Conservation (phyloP, 2,113 vertebrate species). For the Bungarus multicinctus region DNA sequence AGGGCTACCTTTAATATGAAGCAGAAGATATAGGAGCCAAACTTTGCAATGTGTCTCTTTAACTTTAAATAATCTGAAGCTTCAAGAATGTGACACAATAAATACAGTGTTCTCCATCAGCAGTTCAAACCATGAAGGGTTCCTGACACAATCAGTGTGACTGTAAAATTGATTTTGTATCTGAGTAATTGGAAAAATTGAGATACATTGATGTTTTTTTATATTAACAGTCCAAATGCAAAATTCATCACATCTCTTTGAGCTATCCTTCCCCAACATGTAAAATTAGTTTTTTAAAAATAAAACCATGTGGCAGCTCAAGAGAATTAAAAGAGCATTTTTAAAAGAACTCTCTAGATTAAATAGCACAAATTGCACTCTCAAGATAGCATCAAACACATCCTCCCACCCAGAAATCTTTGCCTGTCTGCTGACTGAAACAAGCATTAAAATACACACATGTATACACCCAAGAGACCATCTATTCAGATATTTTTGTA, state of each 20-base stretch:
- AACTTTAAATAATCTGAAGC: not conserved
- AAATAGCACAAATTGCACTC: not conserved
- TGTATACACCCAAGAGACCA: not conserved
- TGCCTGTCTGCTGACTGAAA: not conserved
- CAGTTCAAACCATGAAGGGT: not conserved
- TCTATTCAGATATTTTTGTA: not conserved
- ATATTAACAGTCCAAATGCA: constrained; percentile 4
- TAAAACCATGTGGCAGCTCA: not conserved
- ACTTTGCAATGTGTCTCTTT: not conserved
- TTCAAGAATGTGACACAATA: not conserved
- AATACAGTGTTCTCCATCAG: not conserved
- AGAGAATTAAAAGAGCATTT: constrained; percentile 4
- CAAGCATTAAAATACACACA: not conserved
- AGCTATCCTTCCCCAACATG: not conserved
- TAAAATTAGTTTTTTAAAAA: not conserved
- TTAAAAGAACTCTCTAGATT: not conserved
- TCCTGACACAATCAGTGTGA: not conserved
- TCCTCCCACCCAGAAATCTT: not conserved
- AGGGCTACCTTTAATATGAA: not conserved
- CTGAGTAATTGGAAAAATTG: not conserved
- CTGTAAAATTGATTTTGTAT: not conserved
- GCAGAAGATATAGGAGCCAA: not conserved
- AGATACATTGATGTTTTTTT: not conserved
- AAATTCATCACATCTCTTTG: not conserved
- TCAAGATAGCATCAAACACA: not conserved